Evolutionary conservation across 1,140 invertebrate genomes (phyloP).

Genomic region (Chrysopa pallens): DNA sequence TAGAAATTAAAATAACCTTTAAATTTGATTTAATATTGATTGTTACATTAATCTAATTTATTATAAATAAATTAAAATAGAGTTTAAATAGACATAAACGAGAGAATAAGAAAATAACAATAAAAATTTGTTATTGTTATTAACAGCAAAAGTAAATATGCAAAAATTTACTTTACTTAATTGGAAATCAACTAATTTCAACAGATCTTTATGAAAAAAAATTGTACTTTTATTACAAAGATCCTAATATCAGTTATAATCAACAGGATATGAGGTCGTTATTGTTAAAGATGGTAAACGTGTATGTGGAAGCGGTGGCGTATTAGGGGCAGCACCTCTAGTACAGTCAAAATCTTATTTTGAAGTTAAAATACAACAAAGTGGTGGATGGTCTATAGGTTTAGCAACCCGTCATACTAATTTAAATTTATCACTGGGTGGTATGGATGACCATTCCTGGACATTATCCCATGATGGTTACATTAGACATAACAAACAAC

Average conservation of each 20-base stretch:
- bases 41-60: too few relatives aligned
- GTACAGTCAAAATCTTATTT: conserved; percentile 98
- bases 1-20: too few relatives aligned
- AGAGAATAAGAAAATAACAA: too few relatives aligned
- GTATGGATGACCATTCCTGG: conserved; percentile 82
- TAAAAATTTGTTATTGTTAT: too few relatives aligned
- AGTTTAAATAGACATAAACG: too few relatives aligned
- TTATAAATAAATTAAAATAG: too few relatives aligned
- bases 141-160: too few relatives aligned
- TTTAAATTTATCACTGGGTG: conserved; percentile 63
- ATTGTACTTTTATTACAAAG: not conserved
- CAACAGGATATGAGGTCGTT: conserved; percentile 86
- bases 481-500: conserved; percentile 66
- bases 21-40: too few relatives aligned
- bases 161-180: too few relatives aligned
- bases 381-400: conserved; percentile 88
- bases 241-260: not conserved
- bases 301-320: conserved; percentile 90
- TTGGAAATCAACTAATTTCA: too few relatives aligned
- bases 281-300: conserved; percentile 91
- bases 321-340: conserved; percentile 78
- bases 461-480: conserved; percentile 77
- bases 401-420: conserved; percentile 75
- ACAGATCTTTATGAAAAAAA: too few relatives aligned
- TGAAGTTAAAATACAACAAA: conserved; percentile 94